Conservation (phyloP, 2,888 invertebrate species). For the Blastobasis lacticolella region DNA sequence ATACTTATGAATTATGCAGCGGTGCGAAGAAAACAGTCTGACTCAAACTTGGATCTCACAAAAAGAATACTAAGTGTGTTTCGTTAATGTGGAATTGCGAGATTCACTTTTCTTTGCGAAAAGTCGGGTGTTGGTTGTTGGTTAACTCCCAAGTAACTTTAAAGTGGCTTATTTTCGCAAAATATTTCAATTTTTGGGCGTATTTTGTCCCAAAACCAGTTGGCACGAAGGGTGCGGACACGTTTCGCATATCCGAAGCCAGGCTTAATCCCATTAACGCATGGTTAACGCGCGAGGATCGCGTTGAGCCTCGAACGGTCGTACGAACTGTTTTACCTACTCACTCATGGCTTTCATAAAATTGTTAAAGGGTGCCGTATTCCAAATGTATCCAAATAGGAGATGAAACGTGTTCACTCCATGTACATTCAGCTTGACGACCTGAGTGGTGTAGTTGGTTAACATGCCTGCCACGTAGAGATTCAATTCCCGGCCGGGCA, state of each 20-base stretch:
- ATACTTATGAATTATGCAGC: slow-evolving; percentile 39
- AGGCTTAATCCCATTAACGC: slow-evolving; percentile 71
- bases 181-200: too few species aligned
- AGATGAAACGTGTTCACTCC: too few species aligned
- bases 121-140: too few species aligned
- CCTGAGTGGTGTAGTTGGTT: too few species aligned
- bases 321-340: slow-evolving; percentile 13
- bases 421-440: too few species aligned
- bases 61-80: slow-evolving; percentile 19
- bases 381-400: too few species aligned
- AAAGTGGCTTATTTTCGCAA: too few species aligned
- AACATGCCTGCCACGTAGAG: too few species aligned
- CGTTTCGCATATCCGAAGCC: slow-evolving; percentile 58
- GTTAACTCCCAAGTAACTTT: too few species aligned
- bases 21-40: slow-evolving; percentile 21
- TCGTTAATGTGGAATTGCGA: slow-evolving; percentile 6
- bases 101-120: slow-evolving; percentile 1
- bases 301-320: slow-evolving; percentile 44
- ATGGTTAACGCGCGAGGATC: slow-evolving; percentile 57
- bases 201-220: too few species aligned
- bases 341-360: not conserved
- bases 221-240: slow-evolving; percentile 56
- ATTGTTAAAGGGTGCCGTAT: too few species aligned
- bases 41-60: slow-evolving; percentile 23
- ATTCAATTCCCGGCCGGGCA: too few species aligned